phyloP scores from a whole-genome alignment of 2,797 vertebrate genomes.

The Peromyscus aztecus region DNA sequence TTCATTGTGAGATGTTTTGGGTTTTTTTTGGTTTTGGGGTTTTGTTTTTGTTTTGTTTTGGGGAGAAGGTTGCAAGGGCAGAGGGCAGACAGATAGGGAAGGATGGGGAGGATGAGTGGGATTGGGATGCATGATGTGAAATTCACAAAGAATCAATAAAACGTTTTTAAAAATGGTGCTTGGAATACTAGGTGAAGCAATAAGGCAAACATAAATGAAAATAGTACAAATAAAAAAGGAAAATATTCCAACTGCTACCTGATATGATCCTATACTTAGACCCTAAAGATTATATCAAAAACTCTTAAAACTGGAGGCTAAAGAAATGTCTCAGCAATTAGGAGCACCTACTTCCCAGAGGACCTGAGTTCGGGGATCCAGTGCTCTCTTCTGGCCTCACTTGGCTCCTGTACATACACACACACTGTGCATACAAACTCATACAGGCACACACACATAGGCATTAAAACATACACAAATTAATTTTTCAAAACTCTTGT shows the following conservation, averaged over 20 bases:
- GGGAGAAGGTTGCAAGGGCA: not conserved
- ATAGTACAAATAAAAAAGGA: not conserved
- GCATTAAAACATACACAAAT: not conserved
- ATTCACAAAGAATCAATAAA: not conserved
- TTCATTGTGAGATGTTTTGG: not conserved
- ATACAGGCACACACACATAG: not conserved
- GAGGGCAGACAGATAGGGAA: too few relatives aligned
- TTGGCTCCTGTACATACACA: not conserved
- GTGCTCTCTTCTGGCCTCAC: not conserved
- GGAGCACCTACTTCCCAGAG: not conserved
- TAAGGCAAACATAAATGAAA: not conserved
- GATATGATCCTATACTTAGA: not conserved
- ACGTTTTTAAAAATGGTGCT: not conserved
- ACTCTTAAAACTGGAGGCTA: not conserved
- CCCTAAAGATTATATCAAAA: not conserved
- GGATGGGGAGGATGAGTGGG: not conserved
- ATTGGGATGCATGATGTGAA: not conserved
- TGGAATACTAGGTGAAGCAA: not conserved
- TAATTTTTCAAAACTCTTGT: not conserved
- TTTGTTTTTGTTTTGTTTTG: not conserved
- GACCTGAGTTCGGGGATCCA: not conserved
- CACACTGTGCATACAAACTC: not conserved
- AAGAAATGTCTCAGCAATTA: not conserved
- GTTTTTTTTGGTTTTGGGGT: not conserved
- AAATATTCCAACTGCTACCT: not conserved